Base-by-base conservation (phyloP, 2,888 invertebrate genomes). In the Pteria penguin region DNA sequence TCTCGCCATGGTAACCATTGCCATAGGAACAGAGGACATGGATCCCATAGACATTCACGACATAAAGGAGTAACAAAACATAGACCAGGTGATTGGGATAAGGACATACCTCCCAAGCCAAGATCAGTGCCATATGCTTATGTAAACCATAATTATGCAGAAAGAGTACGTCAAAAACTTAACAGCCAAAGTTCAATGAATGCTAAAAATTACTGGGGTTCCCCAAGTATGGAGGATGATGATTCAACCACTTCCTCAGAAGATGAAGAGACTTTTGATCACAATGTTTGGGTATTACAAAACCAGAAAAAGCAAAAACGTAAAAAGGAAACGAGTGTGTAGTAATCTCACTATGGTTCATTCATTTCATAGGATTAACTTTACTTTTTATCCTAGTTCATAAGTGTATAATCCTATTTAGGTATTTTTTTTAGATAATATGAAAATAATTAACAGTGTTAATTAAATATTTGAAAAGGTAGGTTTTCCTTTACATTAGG, bases 241-340 rank as follows among this genome's bases (percentile, higher is more conserved):
- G 80, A 84, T 2, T 80, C 83, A n/a, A 81, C 85, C 14, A 84
- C 84, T 22, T 72, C 78, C 0, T 73, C 73, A 29, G 86, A 85
- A 62, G 88, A 90, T 65, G 87, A 86, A 45, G 87, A 85, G n/a
- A 82, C 83, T 63, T 83, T 84, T 76, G 78, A 86, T 70, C 87
- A 87, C 61, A 86, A 89, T 77, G 86, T 89, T 54, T 90, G 89
- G 90, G 87, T 90, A 32, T 81, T 84, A 31, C 89, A 88, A 68
- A 85, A 85, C 68, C 81, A 84, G 45, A 82, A 84, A 29, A 77
- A 75, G 60, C 77, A 84, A 24, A 85, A 86, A 68, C 81, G 85
- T 62, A 91, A 91, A 72, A 90, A 90, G 71, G 90, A 91, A 84
- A 91, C 90, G 27, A 90, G 90, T 85, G 90, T 91, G 4, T 90